Conservation (phyloP, 1,140 invertebrate genomes). For the Calephelis nemesis region DNA sequence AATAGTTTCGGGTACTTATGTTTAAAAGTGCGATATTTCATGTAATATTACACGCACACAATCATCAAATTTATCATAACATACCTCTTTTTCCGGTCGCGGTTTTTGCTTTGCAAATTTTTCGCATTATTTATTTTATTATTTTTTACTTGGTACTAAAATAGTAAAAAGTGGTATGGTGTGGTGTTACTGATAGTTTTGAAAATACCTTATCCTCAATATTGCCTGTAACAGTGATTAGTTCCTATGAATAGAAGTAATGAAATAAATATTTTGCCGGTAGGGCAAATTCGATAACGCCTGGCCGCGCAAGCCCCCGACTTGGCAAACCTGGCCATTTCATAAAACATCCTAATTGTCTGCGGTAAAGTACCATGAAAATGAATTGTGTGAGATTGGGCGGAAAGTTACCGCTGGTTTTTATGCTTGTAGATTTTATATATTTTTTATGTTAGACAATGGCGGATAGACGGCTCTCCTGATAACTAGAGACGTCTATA, state of each 20-base stretch:
- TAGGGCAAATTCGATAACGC: slow-evolving; percentile 69
- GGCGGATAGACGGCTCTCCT: too few species aligned
- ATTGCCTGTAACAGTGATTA: slow-evolving; percentile 63
- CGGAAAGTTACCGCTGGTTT: slow-evolving; percentile 40
- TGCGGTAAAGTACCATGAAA: slow-evolving; percentile 61
- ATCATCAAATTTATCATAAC: too few species aligned
- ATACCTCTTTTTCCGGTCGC: too few species aligned
- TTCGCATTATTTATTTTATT: too few species aligned
- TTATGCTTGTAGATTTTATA: slow-evolving; percentile 4
- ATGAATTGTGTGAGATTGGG: slow-evolving; percentile 55
- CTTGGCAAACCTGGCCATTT: slow-evolving; percentile 62
- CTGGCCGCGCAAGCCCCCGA: slow-evolving; percentile 63
- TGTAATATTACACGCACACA: too few species aligned
- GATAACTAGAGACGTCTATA: too few species aligned
- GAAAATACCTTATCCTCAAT: background rate
- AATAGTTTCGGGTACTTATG: too few species aligned
- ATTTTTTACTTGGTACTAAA: too few species aligned
- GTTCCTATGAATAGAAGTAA: slow-evolving; percentile 74
- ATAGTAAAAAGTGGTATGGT: background rate
- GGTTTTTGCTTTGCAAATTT: too few species aligned
- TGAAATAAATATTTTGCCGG: slow-evolving; percentile 78
- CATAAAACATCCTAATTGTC: slow-evolving; percentile 66
- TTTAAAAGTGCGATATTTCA: too few species aligned
- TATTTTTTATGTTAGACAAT: background rate
- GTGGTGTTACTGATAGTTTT: too few species aligned